Evolutionary conservation across 2,888 invertebrate species (phyloP), one percentile per base, ranked within the genome.

Genomic region (Saturnia japonica): DNA sequence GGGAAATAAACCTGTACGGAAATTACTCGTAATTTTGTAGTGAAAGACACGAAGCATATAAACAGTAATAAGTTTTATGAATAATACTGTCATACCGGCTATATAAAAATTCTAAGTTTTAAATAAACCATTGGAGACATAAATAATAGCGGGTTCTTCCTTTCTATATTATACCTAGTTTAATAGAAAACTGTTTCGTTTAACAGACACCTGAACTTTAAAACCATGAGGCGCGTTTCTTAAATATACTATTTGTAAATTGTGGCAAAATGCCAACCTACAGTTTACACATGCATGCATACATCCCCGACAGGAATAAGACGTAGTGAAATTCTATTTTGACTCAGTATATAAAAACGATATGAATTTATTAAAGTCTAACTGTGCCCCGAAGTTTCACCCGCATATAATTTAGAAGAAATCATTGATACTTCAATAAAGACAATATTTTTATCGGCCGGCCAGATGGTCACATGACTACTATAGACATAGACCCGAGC

Each of bases 181-280:
- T 14, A 60, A 60, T 60, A 14, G 57, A 28, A 25, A 60, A 60
- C 6, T 60, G 9, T 60, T 28, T 60, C 25, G 14, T 60, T 14
- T 60, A 60, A 28, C 57, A 60, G 25, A 60, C 57, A 28, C 57
- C 77, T 78, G 80, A 81, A 82, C 79, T 80, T 78, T 78, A 78
- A 78, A 77, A 80, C 76, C 62, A 45, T 69, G 69, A 69, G 19
- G 45, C 45, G 43, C 60, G 40, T 43, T 57, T 67, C 43, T 70
- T 67, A 67, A 67, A 69, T 69, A 45, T 45, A 67, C 79, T 82
- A 81, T 82, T 80, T 80, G 77, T 72, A 77, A 79, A 80, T 71
- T 75, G 75, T 82, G 82, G 82, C 82, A 76, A 70, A 22, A 69
- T 68, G 83, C 83, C 82, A 82, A 70, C 67, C 47, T 47, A 25